These are phyloP conservation scores for Alces alces DNA, from an alignment of 2,113 vertebrate genomes.

Conservation along the genomic window DNA sequence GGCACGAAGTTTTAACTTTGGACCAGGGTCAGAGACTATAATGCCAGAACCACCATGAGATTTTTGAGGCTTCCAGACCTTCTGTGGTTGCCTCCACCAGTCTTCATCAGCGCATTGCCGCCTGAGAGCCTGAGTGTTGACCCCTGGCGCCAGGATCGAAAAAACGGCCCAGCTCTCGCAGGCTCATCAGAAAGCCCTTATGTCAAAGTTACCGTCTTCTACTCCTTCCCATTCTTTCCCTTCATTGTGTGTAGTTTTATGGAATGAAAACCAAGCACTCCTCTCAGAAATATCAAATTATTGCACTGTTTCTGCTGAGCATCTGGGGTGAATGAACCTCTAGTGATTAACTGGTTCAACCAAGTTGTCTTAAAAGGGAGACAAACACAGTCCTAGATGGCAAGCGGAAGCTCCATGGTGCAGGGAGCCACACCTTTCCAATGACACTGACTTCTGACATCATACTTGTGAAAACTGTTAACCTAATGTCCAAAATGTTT, in stretches of 20 bases:
- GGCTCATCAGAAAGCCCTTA: neutral
- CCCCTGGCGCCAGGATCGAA: neutral
- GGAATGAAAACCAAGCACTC: neutral
- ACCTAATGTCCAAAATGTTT: neutral
- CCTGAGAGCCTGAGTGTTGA: accelerated
- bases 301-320: neutral
- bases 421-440: neutral
- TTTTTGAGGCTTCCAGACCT: neutral
- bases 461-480: neutral
- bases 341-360: neutral
- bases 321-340: neutral
- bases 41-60: neutral
- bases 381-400: neutral
- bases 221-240: neutral
- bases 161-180: neutral
- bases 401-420: neutral
- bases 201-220: neutral
- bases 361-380: neutral
- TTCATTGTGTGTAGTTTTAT: neutral
- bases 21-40: neutral
- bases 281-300: neutral
- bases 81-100: too few species aligned
- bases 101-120: neutral
- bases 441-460: neutral
- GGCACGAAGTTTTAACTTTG: neutral